Base-by-base conservation (phyloP, 2,113 vertebrate species). In the Rhagologus leucostigma region DNA sequence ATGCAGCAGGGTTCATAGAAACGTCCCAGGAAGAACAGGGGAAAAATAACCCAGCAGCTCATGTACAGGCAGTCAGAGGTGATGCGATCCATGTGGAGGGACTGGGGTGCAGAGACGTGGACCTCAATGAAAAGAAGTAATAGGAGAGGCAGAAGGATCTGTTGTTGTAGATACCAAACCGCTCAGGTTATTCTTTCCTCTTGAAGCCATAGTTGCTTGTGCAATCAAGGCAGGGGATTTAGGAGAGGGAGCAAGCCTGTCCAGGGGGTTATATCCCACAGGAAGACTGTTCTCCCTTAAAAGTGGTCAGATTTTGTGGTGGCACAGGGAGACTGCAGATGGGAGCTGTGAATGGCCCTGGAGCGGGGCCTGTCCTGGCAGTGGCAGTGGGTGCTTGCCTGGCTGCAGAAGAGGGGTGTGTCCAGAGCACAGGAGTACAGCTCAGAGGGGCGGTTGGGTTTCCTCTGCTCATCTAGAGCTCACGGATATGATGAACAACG, bases 361-460 rank as follows among this genome's bases (percentile, higher is more conserved):
- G 49, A 65, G 27, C 56, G 53, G 21, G 1, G 4, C 60, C 33
- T 50, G 50, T 15, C n/a, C 35, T 29, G 35, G 3, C 23, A 5
- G 6, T 1, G 7, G 13, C n/a, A 19, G 3, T 19, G 64, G 18
- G 6, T 55, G 20, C n/a, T 78, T 52, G 9, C 10, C 24, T 39
- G 44, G n/a, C 11, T 56, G 10, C 9, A 5, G 27, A 17, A n/a
- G 16, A 2, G 6, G 13, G 5, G 4, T 47, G 33, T 6, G 23
- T 17, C 0, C 0, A 1, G 50, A 52, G 55, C 32, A 15, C 4
- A 1, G 14, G 16, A 68, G 32, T n/a, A 23, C 17, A 17, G 41
- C 42, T 18, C 44, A 33, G 18, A 0, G 2, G 7, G 19, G n/a
- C 1, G 0, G 5, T 7, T 6, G 47, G 6, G 10, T 60, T 68